Base-by-base conservation (phyloP, 2,888 invertebrate genomes). In the Esperia sulphurella region DNA sequence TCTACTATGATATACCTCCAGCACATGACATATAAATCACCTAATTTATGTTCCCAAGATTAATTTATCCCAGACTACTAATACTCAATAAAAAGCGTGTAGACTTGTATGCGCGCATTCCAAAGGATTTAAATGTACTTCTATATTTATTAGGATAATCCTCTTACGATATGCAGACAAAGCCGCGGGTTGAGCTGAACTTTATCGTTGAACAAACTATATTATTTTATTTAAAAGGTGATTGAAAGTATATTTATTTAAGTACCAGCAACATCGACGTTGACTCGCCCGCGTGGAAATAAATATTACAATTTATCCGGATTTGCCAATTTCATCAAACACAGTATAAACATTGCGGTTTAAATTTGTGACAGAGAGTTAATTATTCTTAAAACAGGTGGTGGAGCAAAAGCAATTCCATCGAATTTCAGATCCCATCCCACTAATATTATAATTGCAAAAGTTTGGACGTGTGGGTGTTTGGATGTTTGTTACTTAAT, bases 81-180 rank as follows among this genome's bases (percentile, higher is more conserved):
- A 58, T 59, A 49, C 58, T 50, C 59, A 54, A 58, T 65, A 68
- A 68, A 67, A 68, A 60, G 55, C 39, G 51, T 60, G 63, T 65
- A 51, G 48, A 49, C 54, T 54, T 55, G 50, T 45, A 58, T 53
- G 61, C 61, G 61, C 46, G 62, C 60, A 54, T 52, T 56, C 59
- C 63, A 48, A 64, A 70, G 70, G 71, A 71, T 69, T 73, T 76
- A 61, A 75, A 75, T 70, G 75, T 64, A 72, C 81, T 75, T 72
- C 53, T 59, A 68, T 70, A 83, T 85, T 84, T 83, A 84, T 83
- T 78, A 73, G 71, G 67, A 70, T 88, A 86, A 88, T 83, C 83
- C 77, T 68, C 75, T 81, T 79, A 81, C 55, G 57, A 55, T 57
- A 56, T 54, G 53, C 63, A 55, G 62, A 62, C 65, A 69, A 61